Evolutionary conservation across 37 sponge, comb jelly and placozoan genomes (phyloP).

Genomic region (Spongilla lacustris): DNA sequence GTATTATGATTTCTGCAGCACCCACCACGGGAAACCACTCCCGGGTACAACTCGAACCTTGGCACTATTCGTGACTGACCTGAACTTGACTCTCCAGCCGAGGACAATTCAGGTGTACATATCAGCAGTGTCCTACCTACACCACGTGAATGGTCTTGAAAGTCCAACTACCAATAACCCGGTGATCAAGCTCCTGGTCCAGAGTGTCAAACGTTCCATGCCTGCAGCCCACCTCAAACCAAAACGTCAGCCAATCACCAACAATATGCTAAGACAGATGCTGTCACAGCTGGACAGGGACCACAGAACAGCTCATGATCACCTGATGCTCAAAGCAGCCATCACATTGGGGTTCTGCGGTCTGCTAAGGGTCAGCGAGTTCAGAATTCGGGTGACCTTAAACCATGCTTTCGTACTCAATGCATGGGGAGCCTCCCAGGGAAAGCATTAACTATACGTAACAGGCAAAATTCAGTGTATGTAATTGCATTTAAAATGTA

Average conservation of each 20-base stretch:
- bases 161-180: constrained; percentile 2
- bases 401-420: too few relatives aligned
- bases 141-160: constrained; percentile 2
- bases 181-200: background rate
- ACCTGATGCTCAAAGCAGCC: background rate
- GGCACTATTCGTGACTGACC: too few relatives aligned
- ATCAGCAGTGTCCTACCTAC: constrained; percentile 10
- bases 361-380: constrained; percentile 9
- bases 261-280: background rate
- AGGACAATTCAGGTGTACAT: constrained; percentile 37
- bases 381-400: background rate
- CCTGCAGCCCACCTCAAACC: too few relatives aligned
- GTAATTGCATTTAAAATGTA: too few relatives aligned
- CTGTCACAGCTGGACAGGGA: background rate
- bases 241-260: too few relatives aligned
- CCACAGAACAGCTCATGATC: too few relatives aligned
- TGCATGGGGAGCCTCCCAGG: too few relatives aligned
- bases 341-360: background rate
- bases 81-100: background rate
- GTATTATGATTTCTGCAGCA: constrained; percentile 19
- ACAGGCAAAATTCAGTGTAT: too few relatives aligned
- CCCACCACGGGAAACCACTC: background rate
- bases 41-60: too few relatives aligned
- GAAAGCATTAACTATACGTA: background rate
- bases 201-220: constrained; percentile 6